phyloP scores from a whole-genome alignment of 1,140 invertebrate genomes.

The Lucilia sericata region DNA sequence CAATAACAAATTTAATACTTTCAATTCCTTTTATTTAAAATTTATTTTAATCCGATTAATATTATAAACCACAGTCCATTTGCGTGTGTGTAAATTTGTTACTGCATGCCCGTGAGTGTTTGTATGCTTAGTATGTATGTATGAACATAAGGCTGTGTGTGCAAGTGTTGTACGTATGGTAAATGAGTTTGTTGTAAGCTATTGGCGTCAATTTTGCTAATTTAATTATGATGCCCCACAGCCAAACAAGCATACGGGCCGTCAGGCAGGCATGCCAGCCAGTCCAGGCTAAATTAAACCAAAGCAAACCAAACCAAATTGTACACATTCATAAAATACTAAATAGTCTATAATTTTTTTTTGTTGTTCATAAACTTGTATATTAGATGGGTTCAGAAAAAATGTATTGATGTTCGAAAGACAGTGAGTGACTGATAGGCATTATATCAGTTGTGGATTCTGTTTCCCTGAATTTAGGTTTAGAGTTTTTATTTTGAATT shows the following conservation, averaged over 20 bases:
- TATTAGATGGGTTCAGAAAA: too few species aligned
- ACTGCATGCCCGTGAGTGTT: neutral
- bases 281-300: neutral
- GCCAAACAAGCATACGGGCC: neutral
- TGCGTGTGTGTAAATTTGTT: neutral
- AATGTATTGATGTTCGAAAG: too few species aligned
- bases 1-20: too few species aligned
- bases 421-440: too few species aligned
- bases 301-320: neutral
- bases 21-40: too few species aligned
- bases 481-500: too few species aligned
- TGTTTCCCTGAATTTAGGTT: too few species aligned
- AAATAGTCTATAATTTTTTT: neutral
- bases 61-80: neutral
- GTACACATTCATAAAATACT: neutral
- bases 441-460: too few species aligned
- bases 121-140: neutral
- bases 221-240: constrained; percentile 35
- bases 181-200: constrained; percentile 15
- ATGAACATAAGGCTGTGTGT: neutral
- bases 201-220: constrained; percentile 40
- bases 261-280: neutral
- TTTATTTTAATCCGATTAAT: neutral
- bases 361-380: neutral
- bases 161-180: neutral